Conservation (phyloP, 1,140 invertebrate species). For the Drosophila gunungcola region DNA sequence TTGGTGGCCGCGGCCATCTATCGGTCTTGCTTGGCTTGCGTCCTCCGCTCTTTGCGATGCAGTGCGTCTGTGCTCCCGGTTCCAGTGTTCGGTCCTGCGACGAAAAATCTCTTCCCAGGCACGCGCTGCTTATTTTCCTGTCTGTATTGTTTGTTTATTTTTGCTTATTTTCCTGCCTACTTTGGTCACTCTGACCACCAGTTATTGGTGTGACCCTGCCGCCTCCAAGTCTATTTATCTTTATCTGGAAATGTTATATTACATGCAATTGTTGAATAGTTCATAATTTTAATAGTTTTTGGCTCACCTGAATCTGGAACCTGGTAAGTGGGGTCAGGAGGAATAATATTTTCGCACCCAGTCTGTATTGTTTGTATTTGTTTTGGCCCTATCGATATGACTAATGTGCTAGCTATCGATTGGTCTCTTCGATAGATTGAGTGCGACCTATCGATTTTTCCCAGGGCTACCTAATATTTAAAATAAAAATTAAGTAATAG, state of each 20-base stretch:
- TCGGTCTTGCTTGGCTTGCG: conserved; percentile 17
- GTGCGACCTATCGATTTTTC: background rate
- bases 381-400: conserved; percentile 35
- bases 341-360: background rate
- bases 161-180: conserved; percentile 78
- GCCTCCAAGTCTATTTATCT: background rate
- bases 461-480: too few species aligned
- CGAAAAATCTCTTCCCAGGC: conserved; percentile 49
- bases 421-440: background rate
- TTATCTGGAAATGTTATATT: background rate
- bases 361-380: conserved; percentile 7
- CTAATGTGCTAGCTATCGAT: conserved; percentile 28
- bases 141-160: conserved; percentile 80
- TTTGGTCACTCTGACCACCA: conserved; percentile 37
- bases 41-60: conserved; percentile 18
- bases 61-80: conserved; percentile 25
- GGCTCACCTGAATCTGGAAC: background rate
- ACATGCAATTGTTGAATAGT: background rate
- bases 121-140: conserved; percentile 70
- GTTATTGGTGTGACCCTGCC: conserved; percentile 7
- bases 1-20: conserved; percentile 68
- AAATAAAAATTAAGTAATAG: too few species aligned
- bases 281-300: background rate
- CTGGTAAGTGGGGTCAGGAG: background rate
- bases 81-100: background rate